phyloP scores from a whole-genome alignment of 2,888 invertebrate genomes.

The Trissoscelio sp. region DNA sequence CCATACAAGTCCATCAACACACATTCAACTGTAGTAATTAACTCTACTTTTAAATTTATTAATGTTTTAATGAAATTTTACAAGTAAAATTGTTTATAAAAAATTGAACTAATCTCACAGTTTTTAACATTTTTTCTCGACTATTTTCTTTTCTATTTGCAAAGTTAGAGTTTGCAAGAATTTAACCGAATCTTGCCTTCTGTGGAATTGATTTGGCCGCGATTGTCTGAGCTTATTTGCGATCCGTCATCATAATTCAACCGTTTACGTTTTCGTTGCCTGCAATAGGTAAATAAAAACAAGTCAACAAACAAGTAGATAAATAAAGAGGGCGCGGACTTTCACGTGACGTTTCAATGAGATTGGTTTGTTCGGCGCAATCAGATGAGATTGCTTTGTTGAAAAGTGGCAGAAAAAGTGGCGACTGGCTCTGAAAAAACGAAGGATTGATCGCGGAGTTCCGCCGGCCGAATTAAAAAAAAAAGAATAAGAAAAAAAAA shows the following conservation, averaged over 20 bases:
- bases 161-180: no score
- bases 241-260: conserved; percentile 22
- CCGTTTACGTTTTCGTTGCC: neutral
- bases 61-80: no score
- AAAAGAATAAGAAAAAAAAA: no score
- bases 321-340: conserved; percentile 12
- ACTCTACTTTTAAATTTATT: no score
- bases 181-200: no score
- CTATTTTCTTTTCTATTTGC: no score
- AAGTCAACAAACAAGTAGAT: neutral
- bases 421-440: conserved; percentile 4
- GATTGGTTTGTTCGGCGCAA: conserved; percentile 39
- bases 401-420: conserved; percentile 40
- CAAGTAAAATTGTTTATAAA: no score
- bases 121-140: no score
- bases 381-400: conserved; percentile 49
- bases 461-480: conserved; percentile 31
- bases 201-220: neutral
- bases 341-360: conserved; percentile 37
- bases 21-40: no score
- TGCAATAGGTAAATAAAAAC: neutral
- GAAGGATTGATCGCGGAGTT: conserved; percentile 37
- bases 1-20: no score
- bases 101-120: no score
- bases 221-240: conserved; percentile 10